These are phyloP conservation scores for Lithosia quadra DNA, from an alignment of 2,888 invertebrate species.

Conservation along the genomic window DNA sequence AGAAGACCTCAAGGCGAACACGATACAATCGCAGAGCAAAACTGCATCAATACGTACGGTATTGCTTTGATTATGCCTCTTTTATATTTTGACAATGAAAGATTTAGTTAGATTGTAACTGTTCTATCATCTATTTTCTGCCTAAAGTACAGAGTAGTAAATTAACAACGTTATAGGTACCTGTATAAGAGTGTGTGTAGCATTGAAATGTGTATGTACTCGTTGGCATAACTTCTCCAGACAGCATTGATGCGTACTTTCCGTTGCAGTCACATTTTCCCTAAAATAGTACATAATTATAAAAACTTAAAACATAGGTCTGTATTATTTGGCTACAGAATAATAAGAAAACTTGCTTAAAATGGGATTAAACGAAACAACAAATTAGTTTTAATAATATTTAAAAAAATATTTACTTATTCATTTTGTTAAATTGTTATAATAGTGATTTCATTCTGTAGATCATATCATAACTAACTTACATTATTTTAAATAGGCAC, in stretches of 20 bases:
- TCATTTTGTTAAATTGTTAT: no score
- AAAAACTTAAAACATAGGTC: neutral
- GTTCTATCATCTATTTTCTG: neutral
- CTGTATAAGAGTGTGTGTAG: slow-evolving; percentile 10
- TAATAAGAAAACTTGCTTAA: no score
- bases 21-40: no score
- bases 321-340: neutral
- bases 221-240: neutral
- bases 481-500: slow-evolving; percentile 14
- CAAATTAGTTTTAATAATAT: no score
- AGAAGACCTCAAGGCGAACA: no score
- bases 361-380: no score
- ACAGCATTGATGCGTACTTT: slow-evolving; percentile 9
- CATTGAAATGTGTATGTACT: slow-evolving; percentile 16
- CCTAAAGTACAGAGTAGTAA: neutral
- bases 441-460: neutral
- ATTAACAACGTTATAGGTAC: slow-evolving; percentile 3
- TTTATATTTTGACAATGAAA: no score
- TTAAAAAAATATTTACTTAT: no score
- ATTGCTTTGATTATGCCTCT: no score
- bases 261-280: slow-evolving; percentile 23
- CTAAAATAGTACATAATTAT: slow-evolving; percentile 27
- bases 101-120: no score
- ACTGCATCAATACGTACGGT: no score
- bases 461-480: neutral